Evolutionary conservation across 2,888 invertebrate genomes (phyloP), one percentile per base, ranked within the genome.

Genomic region (Volucella bombylans): DNA sequence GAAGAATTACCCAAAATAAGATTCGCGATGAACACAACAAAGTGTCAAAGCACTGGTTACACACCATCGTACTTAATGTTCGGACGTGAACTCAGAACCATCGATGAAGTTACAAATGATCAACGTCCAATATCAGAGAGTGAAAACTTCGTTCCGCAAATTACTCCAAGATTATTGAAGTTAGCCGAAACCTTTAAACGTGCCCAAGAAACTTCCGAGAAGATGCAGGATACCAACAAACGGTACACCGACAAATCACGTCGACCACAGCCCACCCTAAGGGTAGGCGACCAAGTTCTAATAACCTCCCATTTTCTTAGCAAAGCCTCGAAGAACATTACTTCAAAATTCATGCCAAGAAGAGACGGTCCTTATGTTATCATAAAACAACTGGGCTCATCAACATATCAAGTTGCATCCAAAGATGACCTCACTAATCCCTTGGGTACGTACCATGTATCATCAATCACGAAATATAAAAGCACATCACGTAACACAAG

Each of bases 21-120:
- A 10, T 77, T 68, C 8, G 61, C 52, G 11, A 68, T 62, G 50
- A 61, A 76, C 41, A 77, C 59, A 1, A 52, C 43, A 2, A 52
- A 68, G 61, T 62, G 47, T 23, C 62, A 73, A 55, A 73, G 64
- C 11, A 73, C 73, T 0, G 64, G 52, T 9, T 64, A 73, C 11
- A 38, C 47, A 1, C 45, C 55, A 8, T 4, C 61, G 2, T 57
- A 52, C 31, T 15, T 67, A n/a, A 67, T 15, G 39, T 67, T 67
- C 12, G 67, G 67, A 41, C n/a, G n/a, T n/a, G 67, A 67, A 12
- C 38, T 67, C 8, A 14, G 54, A 11, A 67, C 67, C 6, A 18
- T 52, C 11, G 67, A 67, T 12, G 54, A 67, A 10, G 67, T 67
- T 31, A 31, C 31, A 31, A 4, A 14, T 9, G 12, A 57, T 9